Evolutionary conservation across 2,113 vertebrate species (phyloP).

Genomic region (Halcyon senegalensis): DNA sequence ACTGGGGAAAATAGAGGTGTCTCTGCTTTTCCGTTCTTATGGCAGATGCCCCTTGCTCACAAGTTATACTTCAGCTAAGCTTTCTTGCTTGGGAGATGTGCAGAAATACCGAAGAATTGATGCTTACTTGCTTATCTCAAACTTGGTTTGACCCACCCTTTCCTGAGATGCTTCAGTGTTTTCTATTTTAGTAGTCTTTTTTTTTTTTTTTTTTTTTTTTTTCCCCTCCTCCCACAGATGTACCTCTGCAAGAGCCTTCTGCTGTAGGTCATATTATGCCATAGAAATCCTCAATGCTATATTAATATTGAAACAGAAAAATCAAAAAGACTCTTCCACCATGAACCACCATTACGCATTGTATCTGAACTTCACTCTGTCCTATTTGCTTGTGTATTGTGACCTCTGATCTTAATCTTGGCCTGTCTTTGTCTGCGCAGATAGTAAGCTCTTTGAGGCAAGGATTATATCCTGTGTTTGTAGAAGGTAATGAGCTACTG

Average conservation of each 20-base stretch:
- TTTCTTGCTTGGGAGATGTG: neutral
- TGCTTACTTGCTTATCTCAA: slow-evolving; percentile 17
- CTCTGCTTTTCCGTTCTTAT: neutral
- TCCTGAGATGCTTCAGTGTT: slow-evolving; percentile 46
- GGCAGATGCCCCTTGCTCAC: neutral
- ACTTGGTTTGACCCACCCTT: neutral
- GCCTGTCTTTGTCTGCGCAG: neutral
- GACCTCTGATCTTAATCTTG: slow-evolving; percentile 58
- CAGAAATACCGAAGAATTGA: neutral
- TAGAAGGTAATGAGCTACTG: slow-evolving; percentile 13
- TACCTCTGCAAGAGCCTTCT: neutral
- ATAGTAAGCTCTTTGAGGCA: slow-evolving; percentile 24
- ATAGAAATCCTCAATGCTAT: neutral
- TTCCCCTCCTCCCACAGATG: neutral
- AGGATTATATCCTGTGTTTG: slow-evolving; percentile 44
- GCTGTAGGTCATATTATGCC: neutral
- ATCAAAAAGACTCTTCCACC: neutral
- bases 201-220: neutral
- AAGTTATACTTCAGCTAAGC: neutral
- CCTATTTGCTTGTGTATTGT: neutral
- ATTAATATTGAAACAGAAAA: neutral
- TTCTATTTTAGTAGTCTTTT: neutral
- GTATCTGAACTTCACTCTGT: neutral
- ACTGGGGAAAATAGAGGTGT: neutral
- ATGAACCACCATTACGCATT: neutral